Evolutionary conservation across 1,140 invertebrate genomes (phyloP).

Genomic region (Drosophila pseudoobscura): DNA sequence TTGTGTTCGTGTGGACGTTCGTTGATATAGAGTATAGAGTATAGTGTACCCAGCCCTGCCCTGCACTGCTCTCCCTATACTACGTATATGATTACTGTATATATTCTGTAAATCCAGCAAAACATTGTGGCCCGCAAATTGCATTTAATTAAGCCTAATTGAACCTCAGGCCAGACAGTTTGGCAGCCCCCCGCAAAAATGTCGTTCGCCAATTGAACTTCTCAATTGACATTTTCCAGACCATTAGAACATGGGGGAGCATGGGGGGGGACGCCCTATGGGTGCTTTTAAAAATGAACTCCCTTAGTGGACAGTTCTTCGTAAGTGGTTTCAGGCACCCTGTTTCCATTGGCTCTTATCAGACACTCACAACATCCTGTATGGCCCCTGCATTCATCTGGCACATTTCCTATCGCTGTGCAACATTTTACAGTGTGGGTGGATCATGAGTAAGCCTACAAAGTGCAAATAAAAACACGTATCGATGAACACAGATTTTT

Average conservation of each 20-base stretch:
- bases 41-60: slow-evolving; percentile 1
- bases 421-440: slow-evolving; percentile 14
- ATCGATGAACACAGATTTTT: slow-evolving; percentile 38
- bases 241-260: background rate
- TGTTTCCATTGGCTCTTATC: slow-evolving; percentile 12
- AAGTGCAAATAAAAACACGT: slow-evolving; percentile 28
- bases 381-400: background rate
- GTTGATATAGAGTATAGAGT: background rate
- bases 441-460: slow-evolving; percentile 23
- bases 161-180: slow-evolving; percentile 61
- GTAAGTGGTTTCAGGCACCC: background rate
- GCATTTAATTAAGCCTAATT: slow-evolving; percentile 76
- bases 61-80: slow-evolving; percentile 3
- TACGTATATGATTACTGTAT: slow-evolving; percentile 22
- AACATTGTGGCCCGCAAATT: slow-evolving; percentile 54
- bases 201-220: slow-evolving; percentile 60
- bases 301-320: background rate
- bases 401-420: background rate
- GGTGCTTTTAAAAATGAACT: background rate
- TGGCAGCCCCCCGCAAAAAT: slow-evolving; percentile 33
- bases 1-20: slow-evolving; percentile 51
- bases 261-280: too few relatives aligned
- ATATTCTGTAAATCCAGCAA: slow-evolving; percentile 23
- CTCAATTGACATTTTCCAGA: slow-evolving; percentile 50
- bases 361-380: background rate